Base-by-base conservation (phyloP, 2,113 vertebrate genomes). In the Erythrocercus mccallii region DNA sequence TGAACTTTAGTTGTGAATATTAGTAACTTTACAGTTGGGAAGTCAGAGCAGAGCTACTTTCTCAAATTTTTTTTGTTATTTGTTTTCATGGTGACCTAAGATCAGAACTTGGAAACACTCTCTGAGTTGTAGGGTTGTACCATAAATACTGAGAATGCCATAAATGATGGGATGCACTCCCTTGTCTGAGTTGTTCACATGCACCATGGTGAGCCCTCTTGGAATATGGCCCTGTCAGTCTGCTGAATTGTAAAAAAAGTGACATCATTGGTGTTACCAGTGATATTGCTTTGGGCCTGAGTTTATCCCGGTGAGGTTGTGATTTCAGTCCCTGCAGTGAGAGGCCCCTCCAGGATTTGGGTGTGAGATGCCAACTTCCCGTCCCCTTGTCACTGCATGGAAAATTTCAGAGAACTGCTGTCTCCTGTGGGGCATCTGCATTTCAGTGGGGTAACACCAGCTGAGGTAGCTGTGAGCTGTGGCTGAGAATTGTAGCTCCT, bases 381-480 rank as follows among this genome's bases (percentile, higher is more conserved):
- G 4, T 87, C 51, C 9, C 54, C 47, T 57, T 5, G 3, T 74
- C 47, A 24, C 37, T 65, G 7, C 0, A 0, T 47, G 28, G 78
- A 50, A 77, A 44, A 65, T 18, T 35, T 71, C 2, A 8, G 28
- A 74, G 65, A 71, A 9, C 25, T 58, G 33, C n/a, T 28, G 0
- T 30, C 61, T 80, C n/a, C 20, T 38, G 38, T 53, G 28, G 33
- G 35, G 15, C 17, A 21, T 33, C 31, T 42, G 28, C 1, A 3
- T 76, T 70, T 66, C 54, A 22, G 53, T 33, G 50, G 11, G 22
- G 6, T 40, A 47, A n/a, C 0, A 0, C 73, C 64, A 85, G 47
- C 31, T 11, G 15, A 81, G 50, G 21, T 35, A 27, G n/a, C 45
- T 22, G 12, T 23, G 27, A 60, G 35, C 23, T 11, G 2, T 28